Conservation (phyloP, 2,113 vertebrate species). For the Rhadina sibilatrix region DNA sequence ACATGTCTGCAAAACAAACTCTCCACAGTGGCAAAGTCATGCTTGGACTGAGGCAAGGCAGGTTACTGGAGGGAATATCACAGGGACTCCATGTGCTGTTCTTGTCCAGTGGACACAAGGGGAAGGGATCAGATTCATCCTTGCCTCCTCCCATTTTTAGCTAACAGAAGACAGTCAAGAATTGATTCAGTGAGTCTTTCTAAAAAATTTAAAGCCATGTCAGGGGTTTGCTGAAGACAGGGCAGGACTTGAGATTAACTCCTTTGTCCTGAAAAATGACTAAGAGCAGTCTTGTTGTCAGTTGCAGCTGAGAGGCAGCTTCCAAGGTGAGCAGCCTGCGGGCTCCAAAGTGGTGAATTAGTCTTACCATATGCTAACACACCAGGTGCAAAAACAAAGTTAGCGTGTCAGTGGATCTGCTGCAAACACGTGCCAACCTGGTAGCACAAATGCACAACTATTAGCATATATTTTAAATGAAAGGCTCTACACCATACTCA, state of each 20-base stretch:
- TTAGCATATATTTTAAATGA: not conserved
- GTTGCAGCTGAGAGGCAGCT: not conserved
- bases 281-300: not conserved
- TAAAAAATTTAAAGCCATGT: not conserved
- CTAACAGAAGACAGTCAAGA: not conserved
- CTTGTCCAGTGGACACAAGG: not conserved
- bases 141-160: not conserved
- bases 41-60: not conserved
- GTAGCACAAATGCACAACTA: not conserved
- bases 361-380: not conserved
- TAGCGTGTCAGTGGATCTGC: not conserved
- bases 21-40: not conserved
- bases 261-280: not conserved
- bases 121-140: not conserved
- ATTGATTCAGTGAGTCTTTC: not conserved
- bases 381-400: not conserved
- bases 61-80: not conserved
- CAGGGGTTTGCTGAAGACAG: not conserved
- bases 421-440: not conserved
- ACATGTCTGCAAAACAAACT: not conserved
- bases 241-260: not conserved
- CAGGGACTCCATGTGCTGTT: accelerated
- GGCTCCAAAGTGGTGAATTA: not conserved
- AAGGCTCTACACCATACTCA: not conserved
- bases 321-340: not conserved